phyloP scores from a whole-genome alignment of 2,888 invertebrate genomes.

The Agrochola lota region DNA sequence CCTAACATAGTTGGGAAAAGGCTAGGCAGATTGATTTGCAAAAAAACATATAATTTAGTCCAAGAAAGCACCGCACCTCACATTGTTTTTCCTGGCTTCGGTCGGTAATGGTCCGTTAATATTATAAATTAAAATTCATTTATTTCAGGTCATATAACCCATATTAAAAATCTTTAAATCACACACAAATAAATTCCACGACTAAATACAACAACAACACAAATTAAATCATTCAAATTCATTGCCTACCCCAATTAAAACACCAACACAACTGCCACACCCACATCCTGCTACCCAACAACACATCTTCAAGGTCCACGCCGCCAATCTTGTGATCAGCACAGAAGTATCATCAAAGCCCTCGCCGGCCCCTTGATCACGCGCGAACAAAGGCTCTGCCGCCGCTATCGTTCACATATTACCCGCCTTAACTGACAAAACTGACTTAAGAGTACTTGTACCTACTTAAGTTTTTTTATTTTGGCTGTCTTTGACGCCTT shows the following conservation, averaged over 20 bases:
- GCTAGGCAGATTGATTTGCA: too few species aligned
- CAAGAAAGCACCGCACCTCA: background rate
- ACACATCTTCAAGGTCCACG: constrained; percentile 50
- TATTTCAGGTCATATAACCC: too few species aligned
- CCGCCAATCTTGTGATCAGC: constrained; percentile 49
- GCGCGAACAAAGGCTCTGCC: constrained; percentile 68
- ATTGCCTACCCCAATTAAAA: background rate
- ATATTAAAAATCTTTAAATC: too few species aligned
- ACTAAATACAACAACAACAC: too few species aligned
- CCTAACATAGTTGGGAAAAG: too few species aligned
- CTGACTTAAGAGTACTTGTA: constrained; percentile 36
- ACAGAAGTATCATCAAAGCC: constrained; percentile 39
- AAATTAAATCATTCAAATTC: too few species aligned
- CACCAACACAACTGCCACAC: background rate
- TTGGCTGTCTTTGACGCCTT: constrained; percentile 42
- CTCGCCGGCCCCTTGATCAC: constrained; percentile 66
- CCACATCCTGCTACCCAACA: constrained; percentile 32
- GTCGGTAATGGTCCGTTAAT: too few species aligned
- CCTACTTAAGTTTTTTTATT: constrained; percentile 33
- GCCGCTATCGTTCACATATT: constrained; percentile 58
- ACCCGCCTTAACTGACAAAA: constrained; percentile 49
- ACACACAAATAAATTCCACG: too few species aligned
- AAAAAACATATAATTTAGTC: background rate
- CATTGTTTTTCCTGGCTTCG: background rate
- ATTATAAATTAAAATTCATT: too few species aligned